Evolutionary conservation across 2,113 vertebrate genomes (phyloP).

Genomic region (Rhinopomastus cyanomelas): DNA sequence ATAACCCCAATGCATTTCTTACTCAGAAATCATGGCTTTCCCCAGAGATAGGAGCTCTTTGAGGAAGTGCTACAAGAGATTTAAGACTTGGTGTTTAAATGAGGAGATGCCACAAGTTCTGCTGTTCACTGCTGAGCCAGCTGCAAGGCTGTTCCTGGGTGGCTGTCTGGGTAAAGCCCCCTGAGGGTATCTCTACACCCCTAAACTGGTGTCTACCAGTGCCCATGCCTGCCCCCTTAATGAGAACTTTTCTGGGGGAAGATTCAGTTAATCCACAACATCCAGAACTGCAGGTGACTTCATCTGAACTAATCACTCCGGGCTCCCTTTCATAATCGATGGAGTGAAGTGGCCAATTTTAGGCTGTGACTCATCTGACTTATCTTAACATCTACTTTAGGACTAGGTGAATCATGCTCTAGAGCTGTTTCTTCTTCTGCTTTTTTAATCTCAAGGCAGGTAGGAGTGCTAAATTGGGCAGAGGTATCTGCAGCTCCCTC

Average conservation of each 20-base stretch:
- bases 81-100: background rate
- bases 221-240: background rate
- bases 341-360: constrained; percentile 41
- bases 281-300: constrained; percentile 27
- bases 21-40: background rate
- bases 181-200: background rate
- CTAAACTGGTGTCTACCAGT: background rate
- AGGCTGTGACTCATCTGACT: constrained; percentile 32
- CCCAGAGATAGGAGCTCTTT: background rate
- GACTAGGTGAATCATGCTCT: constrained; percentile 23
- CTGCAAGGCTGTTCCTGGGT: background rate
- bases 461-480: background rate
- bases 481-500: background rate
- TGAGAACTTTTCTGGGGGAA: background rate
- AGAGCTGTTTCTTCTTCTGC: background rate
- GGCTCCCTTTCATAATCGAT: constrained; percentile 21
- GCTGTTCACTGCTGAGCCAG: background rate
- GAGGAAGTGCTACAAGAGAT: background rate
- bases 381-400: constrained; percentile 38
- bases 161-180: background rate
- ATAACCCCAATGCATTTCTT: background rate
- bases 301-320: background rate
- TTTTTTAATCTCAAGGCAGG: background rate
- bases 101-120: background rate
- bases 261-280: background rate